Conservation (phyloP, 2,113 vertebrate species). For the Gnathonemus echidnorhynchus region DNA sequence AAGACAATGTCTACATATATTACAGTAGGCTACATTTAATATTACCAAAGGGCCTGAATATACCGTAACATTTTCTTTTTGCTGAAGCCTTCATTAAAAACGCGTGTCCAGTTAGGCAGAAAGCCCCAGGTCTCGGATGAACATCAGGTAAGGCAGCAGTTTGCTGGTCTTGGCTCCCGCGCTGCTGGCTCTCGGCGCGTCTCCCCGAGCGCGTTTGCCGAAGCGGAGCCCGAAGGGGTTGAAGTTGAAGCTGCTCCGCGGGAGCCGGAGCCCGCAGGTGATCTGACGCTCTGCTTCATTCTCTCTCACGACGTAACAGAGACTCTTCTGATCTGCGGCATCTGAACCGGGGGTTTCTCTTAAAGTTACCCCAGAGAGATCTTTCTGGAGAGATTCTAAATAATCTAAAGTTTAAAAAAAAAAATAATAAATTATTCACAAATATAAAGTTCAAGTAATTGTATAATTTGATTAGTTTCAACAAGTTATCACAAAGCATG, state of each 20-base stretch:
- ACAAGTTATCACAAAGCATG: not conserved
- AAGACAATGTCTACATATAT: not conserved
- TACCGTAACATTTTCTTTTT: not conserved
- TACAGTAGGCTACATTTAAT: not conserved
- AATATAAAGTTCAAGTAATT: not conserved
- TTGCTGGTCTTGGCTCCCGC: slow-evolving; percentile 25
- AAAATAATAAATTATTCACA: not conserved
- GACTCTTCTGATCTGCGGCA: slow-evolving; percentile 38
- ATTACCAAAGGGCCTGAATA: not conserved
- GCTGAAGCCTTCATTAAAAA: not conserved
- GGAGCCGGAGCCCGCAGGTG: slow-evolving; percentile 54
- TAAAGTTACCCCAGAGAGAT: slow-evolving; percentile 20
- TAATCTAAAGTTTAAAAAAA: not conserved
- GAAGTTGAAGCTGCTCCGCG: slow-evolving; percentile 62
- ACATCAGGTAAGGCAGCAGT: slow-evolving; percentile 37
- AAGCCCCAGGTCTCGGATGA: slow-evolving; percentile 38
- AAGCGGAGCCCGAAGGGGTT: slow-evolving; percentile 68
- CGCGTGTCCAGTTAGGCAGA: slow-evolving; percentile 31
- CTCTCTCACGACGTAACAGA: slow-evolving; percentile 57
- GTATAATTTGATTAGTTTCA: not conserved
- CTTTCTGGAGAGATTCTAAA: slow-evolving; percentile 25
- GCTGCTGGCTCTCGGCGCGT: slow-evolving; percentile 15
- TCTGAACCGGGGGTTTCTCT: slow-evolving; percentile 23
- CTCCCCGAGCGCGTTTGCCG: slow-evolving; percentile 49
- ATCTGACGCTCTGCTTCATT: slow-evolving; percentile 48